Evolutionary conservation across 2,797 vertebrate genomes (phyloP).

Genomic region (Poeciliopsis paucimaculata): DNA sequence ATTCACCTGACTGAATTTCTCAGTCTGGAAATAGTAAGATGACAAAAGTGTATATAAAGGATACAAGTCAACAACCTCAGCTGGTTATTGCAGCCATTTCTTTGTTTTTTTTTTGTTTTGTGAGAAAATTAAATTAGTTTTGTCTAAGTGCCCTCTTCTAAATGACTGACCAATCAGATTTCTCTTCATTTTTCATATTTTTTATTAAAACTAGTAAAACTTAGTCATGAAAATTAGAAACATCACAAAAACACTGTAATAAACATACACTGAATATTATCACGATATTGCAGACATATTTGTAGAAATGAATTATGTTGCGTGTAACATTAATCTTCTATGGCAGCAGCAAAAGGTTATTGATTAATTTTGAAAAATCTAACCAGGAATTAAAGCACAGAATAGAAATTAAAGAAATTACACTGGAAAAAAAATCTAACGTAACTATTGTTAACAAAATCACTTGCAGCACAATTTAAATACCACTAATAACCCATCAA

Average conservation of each 20-base stretch:
- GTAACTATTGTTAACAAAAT: background rate
- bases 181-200: background rate
- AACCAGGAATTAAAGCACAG: background rate
- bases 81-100: background rate
- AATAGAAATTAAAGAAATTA: background rate
- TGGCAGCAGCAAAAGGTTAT: background rate
- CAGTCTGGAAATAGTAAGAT: background rate
- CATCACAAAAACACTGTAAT: background rate
- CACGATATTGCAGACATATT: background rate
- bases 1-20: slow-evolving; percentile 4
- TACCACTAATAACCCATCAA: background rate
- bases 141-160: background rate
- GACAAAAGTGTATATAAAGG: background rate
- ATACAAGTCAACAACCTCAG: background rate
- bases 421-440: background rate
- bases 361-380: background rate
- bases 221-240: background rate
- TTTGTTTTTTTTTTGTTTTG: background rate
- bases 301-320: background rate
- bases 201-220: background rate
- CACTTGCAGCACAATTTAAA: background rate
- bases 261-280: background rate
- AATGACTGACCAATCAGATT: background rate
- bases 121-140: background rate
- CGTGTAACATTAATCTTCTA: background rate